phyloP scores from a whole-genome alignment of 2,888 invertebrate genomes.

The Sphinx pinastri region DNA sequence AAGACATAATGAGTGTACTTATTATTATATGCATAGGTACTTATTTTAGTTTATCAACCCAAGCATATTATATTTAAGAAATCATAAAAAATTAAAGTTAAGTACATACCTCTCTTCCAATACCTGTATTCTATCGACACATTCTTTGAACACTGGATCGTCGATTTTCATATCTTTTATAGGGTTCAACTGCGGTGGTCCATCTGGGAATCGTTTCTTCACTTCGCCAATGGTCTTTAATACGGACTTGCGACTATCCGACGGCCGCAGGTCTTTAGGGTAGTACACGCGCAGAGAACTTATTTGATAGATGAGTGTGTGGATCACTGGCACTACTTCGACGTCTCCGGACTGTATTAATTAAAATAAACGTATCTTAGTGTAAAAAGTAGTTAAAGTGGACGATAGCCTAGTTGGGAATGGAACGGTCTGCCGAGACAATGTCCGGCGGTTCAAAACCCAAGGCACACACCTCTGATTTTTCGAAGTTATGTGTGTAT shows the following conservation, averaged over 20 bases:
- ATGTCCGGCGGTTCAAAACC: no score
- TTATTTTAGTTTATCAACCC: no score
- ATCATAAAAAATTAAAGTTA: not conserved
- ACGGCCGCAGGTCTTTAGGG: constrained; percentile 93
- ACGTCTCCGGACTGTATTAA: constrained; percentile 88
- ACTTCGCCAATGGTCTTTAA: constrained; percentile 94
- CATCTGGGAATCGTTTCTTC: constrained; percentile 93
- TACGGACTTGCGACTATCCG: constrained; percentile 93
- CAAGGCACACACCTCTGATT: no score
- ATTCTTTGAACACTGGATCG: constrained; percentile 90
- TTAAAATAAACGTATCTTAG: not conserved
- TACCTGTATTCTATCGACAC: constrained; percentile 91
- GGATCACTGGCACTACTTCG: constrained; percentile 94
- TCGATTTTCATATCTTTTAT: constrained; percentile 98
- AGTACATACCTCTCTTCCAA: constrained; percentile 88
- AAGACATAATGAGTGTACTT: no score
- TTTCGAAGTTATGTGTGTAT: no score
- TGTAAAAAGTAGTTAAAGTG: no score
- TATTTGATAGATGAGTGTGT: constrained; percentile 92
- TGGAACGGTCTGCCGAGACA: no score
- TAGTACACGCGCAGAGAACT: constrained; percentile 95
- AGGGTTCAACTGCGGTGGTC: constrained; percentile 95
- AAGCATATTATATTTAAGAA: no score
- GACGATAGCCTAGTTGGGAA: no score
- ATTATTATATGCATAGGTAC: no score